Conservation (phyloP, 2,888 invertebrate genomes). For the Phragmatobia fuliginosa region DNA sequence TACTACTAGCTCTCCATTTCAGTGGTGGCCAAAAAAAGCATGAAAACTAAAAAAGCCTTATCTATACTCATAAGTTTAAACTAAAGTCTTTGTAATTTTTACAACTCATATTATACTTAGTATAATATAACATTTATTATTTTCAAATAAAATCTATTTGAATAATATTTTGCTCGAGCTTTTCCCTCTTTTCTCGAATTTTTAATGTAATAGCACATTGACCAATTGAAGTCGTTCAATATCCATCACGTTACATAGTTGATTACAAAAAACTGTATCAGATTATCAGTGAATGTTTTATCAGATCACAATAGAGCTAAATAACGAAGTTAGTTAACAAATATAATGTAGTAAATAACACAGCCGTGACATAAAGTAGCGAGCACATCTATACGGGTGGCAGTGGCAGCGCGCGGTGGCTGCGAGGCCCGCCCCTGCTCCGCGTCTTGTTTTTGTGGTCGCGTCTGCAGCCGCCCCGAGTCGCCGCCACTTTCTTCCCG, state of each 20-base stretch:
- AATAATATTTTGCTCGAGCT: too few species aligned
- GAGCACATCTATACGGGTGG: conserved; percentile 70
- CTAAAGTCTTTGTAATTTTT: neutral
- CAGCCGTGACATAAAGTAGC: conserved; percentile 56
- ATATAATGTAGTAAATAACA: conserved; percentile 54
- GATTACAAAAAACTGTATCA: conserved; percentile 17
- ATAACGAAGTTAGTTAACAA: conserved; percentile 52
- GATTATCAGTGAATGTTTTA: conserved; percentile 3
- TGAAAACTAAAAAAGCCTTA: neutral
- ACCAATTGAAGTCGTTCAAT: neutral
- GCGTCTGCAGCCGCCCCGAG: conserved; percentile 83
- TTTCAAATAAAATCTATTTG: neutral
- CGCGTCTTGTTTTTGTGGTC: conserved; percentile 84
- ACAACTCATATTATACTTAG: neutral
- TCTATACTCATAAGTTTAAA: neutral
- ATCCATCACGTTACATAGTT: neutral
- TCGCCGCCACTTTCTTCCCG: conserved; percentile 77
- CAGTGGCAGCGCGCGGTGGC: conserved; percentile 69
- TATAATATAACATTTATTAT: neutral
- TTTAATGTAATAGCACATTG: neutral
- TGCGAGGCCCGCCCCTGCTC: conserved; percentile 75
- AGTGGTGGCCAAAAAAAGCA: neutral
- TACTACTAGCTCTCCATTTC: neutral
- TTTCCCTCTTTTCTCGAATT: too few species aligned
- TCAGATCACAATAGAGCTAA: conserved; percentile 23